Percentiles rank a stretch among this genome's conserved stretches.
phyloP scores from a whole-genome alignment of 2,797 vertebrate species.

The Gadopsis marmoratus region DNA sequence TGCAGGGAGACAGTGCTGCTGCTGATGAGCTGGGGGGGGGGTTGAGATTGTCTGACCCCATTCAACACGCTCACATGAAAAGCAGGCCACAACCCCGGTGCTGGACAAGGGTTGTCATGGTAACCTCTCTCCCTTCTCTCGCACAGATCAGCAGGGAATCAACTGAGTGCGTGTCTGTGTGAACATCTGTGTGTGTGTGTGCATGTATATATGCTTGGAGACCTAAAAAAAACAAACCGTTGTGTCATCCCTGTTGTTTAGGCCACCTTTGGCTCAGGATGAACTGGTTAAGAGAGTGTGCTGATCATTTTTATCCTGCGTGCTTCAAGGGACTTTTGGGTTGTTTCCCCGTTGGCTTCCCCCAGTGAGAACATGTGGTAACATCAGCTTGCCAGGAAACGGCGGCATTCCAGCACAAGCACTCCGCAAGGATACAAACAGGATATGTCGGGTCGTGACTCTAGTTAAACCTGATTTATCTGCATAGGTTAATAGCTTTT shows the following conservation, averaged over 20 bases:
- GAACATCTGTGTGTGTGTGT: constrained; percentile 12
- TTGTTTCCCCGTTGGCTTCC: constrained; percentile 13
- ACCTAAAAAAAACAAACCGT: constrained; percentile 25
- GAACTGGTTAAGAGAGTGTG: constrained; percentile 7
- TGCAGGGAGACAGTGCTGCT: constrained; percentile 49
- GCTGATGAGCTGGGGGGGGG: constrained; percentile 40
- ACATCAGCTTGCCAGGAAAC: constrained; percentile 39
- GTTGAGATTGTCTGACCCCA: constrained; percentile 68
- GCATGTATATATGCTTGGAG: neutral
- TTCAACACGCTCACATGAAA: constrained; percentile 74
- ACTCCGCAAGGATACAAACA: constrained; percentile 51
- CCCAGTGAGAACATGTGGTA: constrained; percentile 32
- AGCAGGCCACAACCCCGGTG: constrained; percentile 73
- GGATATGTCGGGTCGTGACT: constrained; percentile 50
- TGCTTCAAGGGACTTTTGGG: constrained; percentile 17
- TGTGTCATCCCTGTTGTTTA: constrained; percentile 60
- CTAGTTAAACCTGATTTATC: constrained; percentile 50
- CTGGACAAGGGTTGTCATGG: constrained; percentile 73
- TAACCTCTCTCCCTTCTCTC: constrained; percentile 64
- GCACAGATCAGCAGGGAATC: constrained; percentile 71
- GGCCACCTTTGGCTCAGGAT: constrained; percentile 7
- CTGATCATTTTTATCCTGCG: neutral
- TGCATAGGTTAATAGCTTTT: constrained; percentile 12
- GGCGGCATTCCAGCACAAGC: constrained; percentile 50
- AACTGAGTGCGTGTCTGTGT: constrained; percentile 61